These are phyloP conservation scores for Astropecten irregularis DNA, from an alignment of 53 echinoderm and acorn worm species.

Conservation along the genomic window DNA sequence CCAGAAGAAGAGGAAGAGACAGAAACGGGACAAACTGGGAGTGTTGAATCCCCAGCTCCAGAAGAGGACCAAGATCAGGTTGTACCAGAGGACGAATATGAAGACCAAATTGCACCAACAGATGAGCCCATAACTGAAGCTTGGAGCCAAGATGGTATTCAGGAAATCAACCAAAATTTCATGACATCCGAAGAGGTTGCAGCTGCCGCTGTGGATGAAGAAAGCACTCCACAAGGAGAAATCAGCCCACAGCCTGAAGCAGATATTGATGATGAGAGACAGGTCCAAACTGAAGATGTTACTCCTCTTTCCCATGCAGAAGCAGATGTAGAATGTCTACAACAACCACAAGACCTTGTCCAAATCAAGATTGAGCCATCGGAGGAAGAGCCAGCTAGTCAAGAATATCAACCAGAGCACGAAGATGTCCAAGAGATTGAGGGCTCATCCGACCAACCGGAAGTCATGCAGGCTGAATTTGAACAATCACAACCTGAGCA, in stretches of 20 bases:
- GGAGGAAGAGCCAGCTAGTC: constrained; percentile 29
- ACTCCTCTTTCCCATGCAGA: neutral
- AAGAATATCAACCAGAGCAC: neutral
- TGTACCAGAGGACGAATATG: constrained; percentile 10
- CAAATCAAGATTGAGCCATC: constrained; percentile 16
- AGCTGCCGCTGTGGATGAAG: constrained; percentile 1
- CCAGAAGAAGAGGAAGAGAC: constrained; percentile 41
- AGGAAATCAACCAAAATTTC: constrained; percentile 50
- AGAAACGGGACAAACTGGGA: constrained; percentile 10
- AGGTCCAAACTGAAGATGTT: neutral
- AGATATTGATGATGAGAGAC: constrained; percentile 38
- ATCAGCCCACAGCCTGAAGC: constrained; percentile 25
- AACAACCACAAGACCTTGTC: constrained; percentile 6
- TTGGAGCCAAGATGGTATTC: constrained; percentile 2
- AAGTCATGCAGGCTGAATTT: constrained; percentile 26
- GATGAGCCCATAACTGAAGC: constrained; percentile 22
- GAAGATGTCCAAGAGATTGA: neutral
- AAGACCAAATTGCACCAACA: constrained; percentile 9
- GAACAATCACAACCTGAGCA: neutral
- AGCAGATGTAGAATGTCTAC: constrained; percentile 11
- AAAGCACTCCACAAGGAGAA: constrained; percentile 20
- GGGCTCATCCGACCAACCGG: neutral
- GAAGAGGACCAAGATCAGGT: constrained; percentile 57
- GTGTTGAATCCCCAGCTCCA: constrained; percentile 48
- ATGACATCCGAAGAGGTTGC: constrained; percentile 19